Base-by-base conservation (phyloP, 1,140 invertebrate genomes). In the Drosophila kanapiae region DNA sequence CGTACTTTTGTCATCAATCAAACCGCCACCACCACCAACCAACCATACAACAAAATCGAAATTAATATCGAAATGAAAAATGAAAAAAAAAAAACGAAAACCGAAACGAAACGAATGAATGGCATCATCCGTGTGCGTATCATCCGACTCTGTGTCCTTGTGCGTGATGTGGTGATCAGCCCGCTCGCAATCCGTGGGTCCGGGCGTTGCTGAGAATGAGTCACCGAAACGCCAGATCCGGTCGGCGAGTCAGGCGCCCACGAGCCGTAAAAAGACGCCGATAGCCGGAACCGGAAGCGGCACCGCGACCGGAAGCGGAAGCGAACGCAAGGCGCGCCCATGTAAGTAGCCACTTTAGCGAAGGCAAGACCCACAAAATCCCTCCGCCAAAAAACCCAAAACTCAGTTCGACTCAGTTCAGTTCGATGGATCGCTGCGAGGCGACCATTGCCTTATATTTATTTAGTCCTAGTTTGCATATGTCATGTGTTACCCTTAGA, bases 171-270 rank as follows among this genome's bases (percentile, higher is more conserved):
- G 51, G 51, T 35, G 53, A 56, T 71, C 85, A 94, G 96, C 94
- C 84, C 95, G 96, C 72, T 96, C 95, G 23, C 95, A 96, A 91
- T 96, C 96, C 45, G 95, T 95, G 75, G 96, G 95, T 63, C 95
- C 95, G 11, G 93, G 93, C 65, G 93, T 93, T 65, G 83, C 90
- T 60, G 90, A 91, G 78, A 93, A 83, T 75, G 95, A 96, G 78
- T 95, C 95, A 92, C 96, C 96, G 29, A 96, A 96, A 83, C 95
- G 96, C 65, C 95, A 96, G 74, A 94, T 96, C 35, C 95, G 93
- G 93, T 96, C 94, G 63, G 95, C 94, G 75, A 95, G 93, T 78
- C 93, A 92, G 62, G 94, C 94, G 64, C 94, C 94, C 76, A 93
- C 94, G 18, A 92, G 91, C 67, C 93, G 93, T 58, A 93, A 92